phyloP scores from a whole-genome alignment of 2,888 invertebrate species.

The Callinectes sapidus region DNA sequence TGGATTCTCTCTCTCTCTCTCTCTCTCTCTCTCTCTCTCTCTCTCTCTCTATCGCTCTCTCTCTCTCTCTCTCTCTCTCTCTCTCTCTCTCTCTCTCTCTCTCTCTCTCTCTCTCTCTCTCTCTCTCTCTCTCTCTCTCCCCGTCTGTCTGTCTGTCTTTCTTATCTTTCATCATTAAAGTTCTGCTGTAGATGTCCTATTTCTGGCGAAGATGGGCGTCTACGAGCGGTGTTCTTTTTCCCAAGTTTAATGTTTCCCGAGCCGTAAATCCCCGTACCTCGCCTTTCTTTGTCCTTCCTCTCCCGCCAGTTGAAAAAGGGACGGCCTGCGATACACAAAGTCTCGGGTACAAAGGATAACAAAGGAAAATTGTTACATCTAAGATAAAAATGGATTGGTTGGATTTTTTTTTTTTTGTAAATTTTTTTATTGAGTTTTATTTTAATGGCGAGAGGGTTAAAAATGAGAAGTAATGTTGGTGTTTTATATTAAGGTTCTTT shows the following conservation, averaged over 20 bases:
- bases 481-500: neutral
- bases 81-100: conserved; percentile 26
- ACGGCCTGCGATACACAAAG: neutral
- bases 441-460: neutral
- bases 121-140: conserved; percentile 29
- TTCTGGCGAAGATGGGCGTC: neutral
- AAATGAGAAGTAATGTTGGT: neutral
- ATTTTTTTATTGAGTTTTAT: neutral
- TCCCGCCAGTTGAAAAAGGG: neutral
- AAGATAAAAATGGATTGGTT: neutral
- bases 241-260: neutral
- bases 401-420: neutral
- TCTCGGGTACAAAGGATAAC: neutral
- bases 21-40: no score
- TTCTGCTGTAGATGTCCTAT: neutral
- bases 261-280: neutral
- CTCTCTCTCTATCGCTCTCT: no score
- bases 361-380: neutral
- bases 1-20: no score
- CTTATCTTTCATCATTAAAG: neutral
- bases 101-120: conserved; percentile 44
- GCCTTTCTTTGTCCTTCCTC: neutral
- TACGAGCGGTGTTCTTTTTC: neutral
- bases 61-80: neutral
- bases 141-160: neutral